phyloP scores from a whole-genome alignment of 2,113 vertebrate genomes.

The Sus scrofa region DNA sequence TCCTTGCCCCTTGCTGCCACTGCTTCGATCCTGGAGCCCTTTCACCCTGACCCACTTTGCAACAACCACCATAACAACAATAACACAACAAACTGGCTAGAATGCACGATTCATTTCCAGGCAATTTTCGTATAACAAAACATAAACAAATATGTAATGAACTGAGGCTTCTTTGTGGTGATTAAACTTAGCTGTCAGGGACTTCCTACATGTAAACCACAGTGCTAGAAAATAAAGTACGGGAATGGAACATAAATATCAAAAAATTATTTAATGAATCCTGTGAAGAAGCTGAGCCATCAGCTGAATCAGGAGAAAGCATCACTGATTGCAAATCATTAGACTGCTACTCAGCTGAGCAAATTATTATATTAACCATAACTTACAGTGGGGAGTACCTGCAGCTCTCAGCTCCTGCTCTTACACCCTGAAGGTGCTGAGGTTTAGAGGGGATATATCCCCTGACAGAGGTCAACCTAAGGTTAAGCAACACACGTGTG shows the following conservation, averaged over 20 bases:
- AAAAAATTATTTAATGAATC: slow-evolving; percentile 80
- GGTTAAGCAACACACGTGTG: neutral
- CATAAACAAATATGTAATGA: slow-evolving; percentile 70
- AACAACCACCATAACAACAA: neutral
- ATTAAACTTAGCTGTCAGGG: slow-evolving; percentile 75
- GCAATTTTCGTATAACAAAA: slow-evolving; percentile 73
- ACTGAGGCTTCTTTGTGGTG: slow-evolving; percentile 61
- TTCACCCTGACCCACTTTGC: neutral
- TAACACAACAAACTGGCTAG: neutral
- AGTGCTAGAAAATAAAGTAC: slow-evolving; percentile 73
- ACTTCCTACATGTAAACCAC: slow-evolving; percentile 63
- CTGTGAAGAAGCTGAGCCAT: slow-evolving; percentile 68
- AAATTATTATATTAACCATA: slow-evolving; percentile 63
- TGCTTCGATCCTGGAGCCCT: neutral
- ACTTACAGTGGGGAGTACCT: slow-evolving; percentile 40
- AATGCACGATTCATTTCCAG: slow-evolving; percentile 57
- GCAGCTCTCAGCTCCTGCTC: neutral
- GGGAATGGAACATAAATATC: slow-evolving; percentile 75
- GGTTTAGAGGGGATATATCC: neutral
- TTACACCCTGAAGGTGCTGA: neutral
- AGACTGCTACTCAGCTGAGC: slow-evolving; percentile 52
- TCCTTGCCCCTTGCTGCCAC: neutral
- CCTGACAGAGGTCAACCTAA: neutral
- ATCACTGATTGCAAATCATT: slow-evolving; percentile 73
- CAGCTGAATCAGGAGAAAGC: slow-evolving; percentile 77